Evolutionary conservation across 30 jellyfish, hydroid and myxozoan genomes (phyloP).

Genomic region (Phacellophora camtschatica): DNA sequence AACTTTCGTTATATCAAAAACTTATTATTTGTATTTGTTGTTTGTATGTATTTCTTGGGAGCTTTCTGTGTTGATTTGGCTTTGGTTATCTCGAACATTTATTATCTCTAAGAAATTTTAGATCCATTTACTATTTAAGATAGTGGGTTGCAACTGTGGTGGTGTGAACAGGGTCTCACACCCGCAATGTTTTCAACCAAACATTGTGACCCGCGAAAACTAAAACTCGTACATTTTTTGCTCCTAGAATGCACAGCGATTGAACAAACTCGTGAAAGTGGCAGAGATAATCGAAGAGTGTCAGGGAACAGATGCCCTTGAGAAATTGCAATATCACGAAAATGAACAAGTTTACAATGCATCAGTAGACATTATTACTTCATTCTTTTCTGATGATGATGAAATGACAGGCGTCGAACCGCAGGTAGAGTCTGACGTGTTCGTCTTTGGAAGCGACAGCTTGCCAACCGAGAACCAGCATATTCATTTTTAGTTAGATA

Average conservation of each 20-base stretch:
- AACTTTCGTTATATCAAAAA: no score
- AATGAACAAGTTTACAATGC: constrained; percentile 84
- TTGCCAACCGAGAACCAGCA: constrained; percentile 35
- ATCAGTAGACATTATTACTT: constrained; percentile 69
- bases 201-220: no score
- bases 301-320: constrained; percentile 85
- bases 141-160: no score
- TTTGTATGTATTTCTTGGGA: no score
- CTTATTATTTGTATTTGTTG: no score
- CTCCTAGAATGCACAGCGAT: constrained; percentile 79
- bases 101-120: no score
- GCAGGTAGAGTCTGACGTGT: constrained; percentile 43
- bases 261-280: constrained; percentile 56
- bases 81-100: no score
- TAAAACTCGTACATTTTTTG: not conserved
- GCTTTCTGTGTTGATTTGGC: no score
- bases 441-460: constrained; percentile 41
- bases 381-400: constrained; percentile 68
- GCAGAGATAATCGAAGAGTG: constrained; percentile 77
- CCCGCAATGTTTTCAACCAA: no score
- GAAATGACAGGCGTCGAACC: constrained; percentile 81
- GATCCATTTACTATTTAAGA: no score
- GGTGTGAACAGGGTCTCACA: no score
- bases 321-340: constrained; percentile 75
- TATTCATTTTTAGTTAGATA: constrained; percentile 19